Evolutionary conservation across 1,140 invertebrate genomes (phyloP).

Genomic region (Zaprionus vittiger): DNA sequence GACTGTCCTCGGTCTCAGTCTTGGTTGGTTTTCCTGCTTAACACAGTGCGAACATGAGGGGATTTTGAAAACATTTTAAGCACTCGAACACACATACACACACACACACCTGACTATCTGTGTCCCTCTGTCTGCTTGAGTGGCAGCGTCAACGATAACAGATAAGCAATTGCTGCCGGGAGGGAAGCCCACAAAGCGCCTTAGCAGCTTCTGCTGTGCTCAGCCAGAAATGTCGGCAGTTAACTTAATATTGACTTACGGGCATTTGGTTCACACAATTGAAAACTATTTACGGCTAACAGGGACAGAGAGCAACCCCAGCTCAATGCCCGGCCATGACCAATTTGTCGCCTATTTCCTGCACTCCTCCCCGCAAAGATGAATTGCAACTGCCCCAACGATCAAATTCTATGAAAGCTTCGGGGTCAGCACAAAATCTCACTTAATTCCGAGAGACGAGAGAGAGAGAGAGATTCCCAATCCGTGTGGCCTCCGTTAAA

Average conservation of each 20-base stretch:
- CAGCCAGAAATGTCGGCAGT: slow-evolving; percentile 36
- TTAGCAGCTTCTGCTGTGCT: slow-evolving; percentile 34
- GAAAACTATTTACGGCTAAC: slow-evolving; percentile 70
- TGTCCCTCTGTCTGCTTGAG: slow-evolving; percentile 34
- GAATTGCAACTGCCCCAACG: slow-evolving; percentile 10
- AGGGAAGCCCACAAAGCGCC: slow-evolving; percentile 46
- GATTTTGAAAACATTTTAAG: slow-evolving; percentile 73
- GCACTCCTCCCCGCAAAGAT: not conserved
- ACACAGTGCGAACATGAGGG: slow-evolving; percentile 59
- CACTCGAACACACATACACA: slow-evolving; percentile 42
- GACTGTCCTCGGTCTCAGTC: slow-evolving; percentile 9
- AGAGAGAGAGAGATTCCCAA: slow-evolving; percentile 4
- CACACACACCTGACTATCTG: slow-evolving; percentile 15
- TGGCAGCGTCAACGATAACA: slow-evolving; percentile 60
- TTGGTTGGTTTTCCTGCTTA: not conserved
- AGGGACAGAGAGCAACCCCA: not conserved
- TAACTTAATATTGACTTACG: slow-evolving; percentile 76
- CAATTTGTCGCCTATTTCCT: slow-evolving; percentile 24
- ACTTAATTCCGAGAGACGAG: slow-evolving; percentile 27
- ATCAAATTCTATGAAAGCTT: slow-evolving; percentile 8
- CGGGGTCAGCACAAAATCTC: slow-evolving; percentile 33
- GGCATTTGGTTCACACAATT: slow-evolving; percentile 61
- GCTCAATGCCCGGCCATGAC: slow-evolving; percentile 40
- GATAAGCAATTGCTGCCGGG: slow-evolving; percentile 64
- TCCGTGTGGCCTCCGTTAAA: slow-evolving; percentile 31